Conservation (phyloP, 2,113 vertebrate genomes). For the Lota lota region DNA sequence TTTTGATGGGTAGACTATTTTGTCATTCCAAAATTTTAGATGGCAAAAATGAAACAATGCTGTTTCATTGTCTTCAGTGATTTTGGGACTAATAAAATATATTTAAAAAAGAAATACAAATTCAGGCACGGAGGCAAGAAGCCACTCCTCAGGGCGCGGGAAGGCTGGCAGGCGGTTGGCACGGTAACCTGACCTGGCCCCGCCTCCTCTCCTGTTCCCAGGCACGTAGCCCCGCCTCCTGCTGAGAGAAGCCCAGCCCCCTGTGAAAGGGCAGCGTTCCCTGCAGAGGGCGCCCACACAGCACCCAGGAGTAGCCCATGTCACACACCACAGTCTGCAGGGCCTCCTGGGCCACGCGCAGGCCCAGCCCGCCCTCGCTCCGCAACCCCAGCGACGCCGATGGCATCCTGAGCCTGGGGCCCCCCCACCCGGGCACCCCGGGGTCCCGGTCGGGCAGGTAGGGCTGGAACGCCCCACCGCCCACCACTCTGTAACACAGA, state of each 20-base stretch:
- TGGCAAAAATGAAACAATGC: conserved; percentile 18
- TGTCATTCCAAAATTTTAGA: conserved; percentile 21
- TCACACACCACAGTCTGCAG: conserved; percentile 75
- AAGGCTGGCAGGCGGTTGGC: conserved; percentile 40
- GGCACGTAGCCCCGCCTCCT: conserved; percentile 53
- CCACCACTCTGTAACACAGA: conserved; percentile 47
- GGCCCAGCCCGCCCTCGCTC: conserved; percentile 37
- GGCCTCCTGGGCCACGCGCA: conserved; percentile 69
- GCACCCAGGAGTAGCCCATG: conserved; percentile 69
- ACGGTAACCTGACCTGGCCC: conserved; percentile 63
- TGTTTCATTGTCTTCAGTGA: conserved; percentile 9
- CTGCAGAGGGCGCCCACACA: conserved; percentile 60
- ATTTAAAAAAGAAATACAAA: conserved; percentile 16
- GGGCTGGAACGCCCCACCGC: conserved; percentile 73
- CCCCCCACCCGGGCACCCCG: conserved; percentile 59
- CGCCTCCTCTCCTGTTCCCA: conserved; percentile 65
- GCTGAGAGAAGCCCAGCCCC: conserved; percentile 67
- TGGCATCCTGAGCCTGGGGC: conserved; percentile 43
- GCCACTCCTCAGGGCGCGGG: conserved; percentile 38
- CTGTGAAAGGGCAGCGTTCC: conserved; percentile 68
- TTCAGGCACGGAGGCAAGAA: conserved; percentile 39
- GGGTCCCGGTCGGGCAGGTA: conserved; percentile 72
- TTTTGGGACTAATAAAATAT: conserved; percentile 25
- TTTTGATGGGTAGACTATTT: conserved; percentile 44
- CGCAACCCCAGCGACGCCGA: conserved; percentile 33